Conservation (phyloP, 2,113 vertebrate species). For the Gymnobelideus leadbeateri region DNA sequence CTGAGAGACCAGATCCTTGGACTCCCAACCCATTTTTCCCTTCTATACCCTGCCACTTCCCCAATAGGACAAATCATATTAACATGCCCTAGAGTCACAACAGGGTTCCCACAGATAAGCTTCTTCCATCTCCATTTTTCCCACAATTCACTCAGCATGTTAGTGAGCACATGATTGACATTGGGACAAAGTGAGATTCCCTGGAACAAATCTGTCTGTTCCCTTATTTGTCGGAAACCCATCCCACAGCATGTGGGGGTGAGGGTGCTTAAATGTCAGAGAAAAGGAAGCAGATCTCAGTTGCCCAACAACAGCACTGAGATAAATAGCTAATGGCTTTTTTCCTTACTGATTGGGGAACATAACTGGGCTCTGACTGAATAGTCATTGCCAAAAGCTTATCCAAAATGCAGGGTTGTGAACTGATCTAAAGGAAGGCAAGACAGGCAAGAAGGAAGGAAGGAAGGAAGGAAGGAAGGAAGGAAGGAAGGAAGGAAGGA, state of each 20-base stretch:
- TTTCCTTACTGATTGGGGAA: neutral
- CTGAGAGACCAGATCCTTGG: neutral
- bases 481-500: neutral
- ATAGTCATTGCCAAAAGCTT: neutral
- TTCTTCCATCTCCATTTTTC: neutral
- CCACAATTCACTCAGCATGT: neutral
- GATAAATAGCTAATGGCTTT: neutral
- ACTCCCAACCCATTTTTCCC: neutral
- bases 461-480: neutral
- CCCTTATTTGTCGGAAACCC: constrained; percentile 6
- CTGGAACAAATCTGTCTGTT: constrained; percentile 38
- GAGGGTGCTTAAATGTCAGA: neutral
- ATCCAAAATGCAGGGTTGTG: neutral
- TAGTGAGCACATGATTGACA: constrained; percentile 33
- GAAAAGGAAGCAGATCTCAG: neutral
- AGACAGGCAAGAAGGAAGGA: neutral
- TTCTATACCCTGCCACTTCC: neutral
- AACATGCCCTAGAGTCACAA: constrained; percentile 25
- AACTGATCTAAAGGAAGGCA: neutral
- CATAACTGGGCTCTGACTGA: neutral
- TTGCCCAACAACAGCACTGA: neutral
- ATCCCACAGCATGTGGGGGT: neutral
- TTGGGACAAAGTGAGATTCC: constrained; percentile 7
- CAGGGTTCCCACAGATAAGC: constrained; percentile 16
- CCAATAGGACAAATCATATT: neutral